These are phyloP conservation scores for Grapholita molesta DNA, from an alignment of 1,140 invertebrate species.

Conservation along the genomic window DNA sequence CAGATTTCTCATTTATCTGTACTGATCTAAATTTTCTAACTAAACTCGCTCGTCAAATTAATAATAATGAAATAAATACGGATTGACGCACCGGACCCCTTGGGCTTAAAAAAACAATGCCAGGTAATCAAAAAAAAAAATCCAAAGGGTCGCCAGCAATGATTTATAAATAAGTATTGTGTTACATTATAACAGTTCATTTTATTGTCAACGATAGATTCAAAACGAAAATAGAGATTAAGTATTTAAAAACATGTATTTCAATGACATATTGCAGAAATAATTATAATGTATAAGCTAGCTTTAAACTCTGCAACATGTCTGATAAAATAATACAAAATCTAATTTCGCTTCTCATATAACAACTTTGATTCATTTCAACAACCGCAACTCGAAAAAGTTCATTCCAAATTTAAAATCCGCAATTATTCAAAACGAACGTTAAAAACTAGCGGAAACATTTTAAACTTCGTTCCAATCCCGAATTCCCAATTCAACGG, in stretches of 20 bases:
- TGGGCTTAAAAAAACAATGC: conserved; percentile 31
- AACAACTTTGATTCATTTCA: neutral
- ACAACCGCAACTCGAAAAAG: neutral
- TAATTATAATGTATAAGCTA: neutral
- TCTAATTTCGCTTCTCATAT: neutral
- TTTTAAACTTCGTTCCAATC: conserved; percentile 5
- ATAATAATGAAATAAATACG: conserved; percentile 49
- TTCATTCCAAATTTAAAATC: conserved; percentile 3
- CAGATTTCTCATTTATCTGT: neutral
- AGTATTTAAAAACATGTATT: neutral
- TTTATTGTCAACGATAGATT: conserved; percentile 40
- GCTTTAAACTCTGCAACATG: neutral
- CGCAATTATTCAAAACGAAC: conserved; percentile 7
- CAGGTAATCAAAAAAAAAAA: conserved; percentile 63
- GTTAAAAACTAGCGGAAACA: conserved; percentile 10
- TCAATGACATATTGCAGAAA: neutral
- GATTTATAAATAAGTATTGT: conserved; percentile 47
- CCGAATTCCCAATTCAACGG: conserved; percentile 7
- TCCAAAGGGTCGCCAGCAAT: conserved; percentile 50
- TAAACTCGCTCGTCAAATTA: conserved; percentile 18
- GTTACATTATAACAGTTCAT: conserved; percentile 36
- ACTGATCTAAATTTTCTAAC: neutral
- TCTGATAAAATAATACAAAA: neutral
- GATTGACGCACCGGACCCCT: conserved; percentile 59
- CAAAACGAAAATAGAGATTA: neutral